Conservation (phyloP, 64 coral and sea anemone species). For the Orbicella faveolata region DNA sequence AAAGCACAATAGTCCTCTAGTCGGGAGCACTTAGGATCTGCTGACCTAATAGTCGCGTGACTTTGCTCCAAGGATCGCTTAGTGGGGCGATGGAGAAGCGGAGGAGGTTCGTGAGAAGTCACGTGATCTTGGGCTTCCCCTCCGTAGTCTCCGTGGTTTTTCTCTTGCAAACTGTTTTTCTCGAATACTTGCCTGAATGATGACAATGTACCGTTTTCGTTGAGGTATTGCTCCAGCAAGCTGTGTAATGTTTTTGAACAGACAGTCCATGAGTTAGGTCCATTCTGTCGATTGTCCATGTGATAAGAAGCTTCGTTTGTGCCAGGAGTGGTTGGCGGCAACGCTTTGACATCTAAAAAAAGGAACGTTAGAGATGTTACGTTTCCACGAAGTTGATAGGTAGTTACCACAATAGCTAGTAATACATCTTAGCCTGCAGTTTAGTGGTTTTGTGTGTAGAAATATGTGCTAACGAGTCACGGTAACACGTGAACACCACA, state of each 20-base stretch:
- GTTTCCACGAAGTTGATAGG: too few species aligned
- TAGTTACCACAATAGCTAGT: too few species aligned
- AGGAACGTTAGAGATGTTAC: too few species aligned
- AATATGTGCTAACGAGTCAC: too few species aligned
- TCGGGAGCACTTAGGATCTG: not conserved
- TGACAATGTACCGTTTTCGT: not conserved
- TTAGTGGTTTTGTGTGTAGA: too few species aligned
- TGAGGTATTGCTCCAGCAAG: conserved; percentile 17
- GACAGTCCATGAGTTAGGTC: not conserved
- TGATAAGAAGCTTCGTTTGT: not conserved
- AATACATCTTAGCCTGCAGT: too few species aligned
- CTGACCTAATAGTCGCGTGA: not conserved
- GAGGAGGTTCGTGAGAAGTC: conserved; percentile 1
- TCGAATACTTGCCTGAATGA: not conserved
- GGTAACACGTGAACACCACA: too few species aligned
- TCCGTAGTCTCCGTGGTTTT: not conserved
- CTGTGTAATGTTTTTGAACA: conserved; percentile 3
- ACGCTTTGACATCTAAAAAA: not conserved
- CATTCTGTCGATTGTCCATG: not conserved
- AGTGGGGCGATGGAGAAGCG: conserved; percentile 12
- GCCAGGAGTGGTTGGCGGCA: not conserved
- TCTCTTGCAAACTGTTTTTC: not conserved
- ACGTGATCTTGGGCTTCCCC: not conserved
- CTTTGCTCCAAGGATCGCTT: conserved; percentile 24
- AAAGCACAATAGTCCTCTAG: not conserved